These are phyloP conservation scores for Zosterops borbonicus DNA, from an alignment of 2,113 vertebrate genomes.

Conservation along the genomic window DNA sequence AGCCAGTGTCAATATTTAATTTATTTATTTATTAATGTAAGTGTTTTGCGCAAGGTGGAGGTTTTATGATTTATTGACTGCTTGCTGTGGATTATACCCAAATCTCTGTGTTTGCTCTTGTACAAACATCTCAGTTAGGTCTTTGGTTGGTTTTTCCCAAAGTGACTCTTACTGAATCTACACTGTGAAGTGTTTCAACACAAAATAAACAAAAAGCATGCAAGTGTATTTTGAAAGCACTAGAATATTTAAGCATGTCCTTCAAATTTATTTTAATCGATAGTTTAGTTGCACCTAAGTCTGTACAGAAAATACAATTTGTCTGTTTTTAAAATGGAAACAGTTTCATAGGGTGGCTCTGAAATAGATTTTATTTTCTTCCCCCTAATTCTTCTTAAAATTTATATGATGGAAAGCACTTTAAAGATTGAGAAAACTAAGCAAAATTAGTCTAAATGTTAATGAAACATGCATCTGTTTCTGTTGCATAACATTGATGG, in stretches of 20 bases:
- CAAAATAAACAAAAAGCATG: neutral
- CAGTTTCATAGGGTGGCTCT: neutral
- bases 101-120: neutral
- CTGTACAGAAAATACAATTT: neutral
- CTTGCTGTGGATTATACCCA: neutral
- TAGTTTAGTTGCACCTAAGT: neutral
- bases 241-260: neutral
- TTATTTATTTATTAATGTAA: neutral
- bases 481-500: neutral
- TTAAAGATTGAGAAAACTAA: neutral
- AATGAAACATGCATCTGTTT: neutral
- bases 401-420: neutral
- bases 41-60: neutral
- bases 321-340: neutral
- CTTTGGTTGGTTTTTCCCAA: neutral
- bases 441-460: neutral
- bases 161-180: neutral
- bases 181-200: neutral
- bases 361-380: neutral
- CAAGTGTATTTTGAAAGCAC: neutral
- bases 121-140: neutral
- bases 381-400: neutral
- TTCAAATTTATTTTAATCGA: neutral
- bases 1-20: neutral
- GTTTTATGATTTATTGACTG: neutral